These are phyloP conservation scores for rat (Rattus norvegicus) DNA, from an alignment of 2,113 vertebrate genomes.

Conservation along the genomic window GRCr8 NC_086024.1:21314501-21315000, in stretches of 20 bases:
- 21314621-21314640: not conserved
- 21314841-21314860: not conserved
- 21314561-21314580: not conserved
- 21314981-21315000: not conserved
- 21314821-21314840: not conserved
- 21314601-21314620: not conserved
- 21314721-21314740: not conserved
- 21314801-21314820: not conserved
- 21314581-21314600: not conserved
- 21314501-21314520: constrained; percentile 32
- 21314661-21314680: not conserved
- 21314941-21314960: not conserved
- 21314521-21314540: not conserved
- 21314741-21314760: not conserved
- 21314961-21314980: not conserved
- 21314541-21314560: constrained; percentile 19
- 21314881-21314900: not conserved
- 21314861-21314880: not conserved
- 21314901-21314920: not conserved
- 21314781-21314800: not conserved
- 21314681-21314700: not conserved
- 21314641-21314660: not conserved
- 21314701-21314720: not conserved
- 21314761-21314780: not conserved
- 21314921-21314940: not conserved